Evolutionary conservation across 1,140 invertebrate genomes (phyloP).

Genomic region (Muscidifurax raptorellus): DNA sequence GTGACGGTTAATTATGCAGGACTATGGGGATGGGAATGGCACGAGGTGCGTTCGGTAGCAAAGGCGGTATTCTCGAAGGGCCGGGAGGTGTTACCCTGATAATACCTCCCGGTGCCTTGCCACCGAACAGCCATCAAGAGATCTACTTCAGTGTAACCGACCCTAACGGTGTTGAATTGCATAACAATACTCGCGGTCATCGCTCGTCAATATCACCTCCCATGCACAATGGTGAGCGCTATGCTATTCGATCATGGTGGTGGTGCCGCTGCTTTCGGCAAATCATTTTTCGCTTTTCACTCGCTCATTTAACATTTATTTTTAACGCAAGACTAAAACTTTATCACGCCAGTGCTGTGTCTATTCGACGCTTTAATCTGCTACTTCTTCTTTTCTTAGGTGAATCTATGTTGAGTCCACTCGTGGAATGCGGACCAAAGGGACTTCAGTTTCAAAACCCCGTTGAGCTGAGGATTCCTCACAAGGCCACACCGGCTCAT

Average conservation of each 20-base stretch:
- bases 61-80: conserved; percentile 88
- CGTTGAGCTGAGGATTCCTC: conserved; percentile 89
- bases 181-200: conserved; percentile 73
- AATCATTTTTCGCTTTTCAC: not conserved
- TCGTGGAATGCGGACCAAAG: conserved; percentile 96
- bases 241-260: conserved; percentile 31
- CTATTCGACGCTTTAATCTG: not conserved
- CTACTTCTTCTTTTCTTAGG: conserved; percentile 76
- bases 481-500: conserved; percentile 83
- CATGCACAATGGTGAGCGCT: conserved; percentile 69
- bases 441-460: conserved; percentile 91
- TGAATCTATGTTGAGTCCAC: conserved; percentile 93
- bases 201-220: conserved; percentile 69
- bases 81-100: conserved; percentile 93
- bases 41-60: conserved; percentile 84
- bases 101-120: conserved; percentile 91
- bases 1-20: conserved; percentile 63
- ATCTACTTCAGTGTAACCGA: conserved; percentile 95
- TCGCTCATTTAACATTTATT: not conserved
- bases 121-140: conserved; percentile 88
- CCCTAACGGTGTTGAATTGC: conserved; percentile 81
- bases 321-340: not conserved
- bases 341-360: not conserved
- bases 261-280: not conserved
- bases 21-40: conserved; percentile 74